Evolutionary conservation across 2,888 invertebrate species (phyloP), one percentile per base, ranked within the genome.

Genomic region (Drosophila limbata): DNA sequence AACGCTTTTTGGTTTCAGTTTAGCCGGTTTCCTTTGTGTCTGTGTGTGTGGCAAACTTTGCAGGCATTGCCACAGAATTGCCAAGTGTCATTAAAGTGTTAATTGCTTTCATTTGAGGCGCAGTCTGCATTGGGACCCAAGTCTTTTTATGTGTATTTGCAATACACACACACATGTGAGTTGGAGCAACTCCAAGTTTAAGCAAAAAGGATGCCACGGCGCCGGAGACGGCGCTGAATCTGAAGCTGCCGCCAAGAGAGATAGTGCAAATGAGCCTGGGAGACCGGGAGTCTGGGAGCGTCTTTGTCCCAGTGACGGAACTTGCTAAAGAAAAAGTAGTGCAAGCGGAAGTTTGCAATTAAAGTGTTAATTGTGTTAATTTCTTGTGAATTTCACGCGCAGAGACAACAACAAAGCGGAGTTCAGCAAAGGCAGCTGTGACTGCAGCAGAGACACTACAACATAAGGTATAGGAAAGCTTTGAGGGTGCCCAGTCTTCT

Each of bases 331-430:
- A 77, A 77, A 78, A 80, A 65, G 82, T 82, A 66, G 82, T 53
- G 78, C 81, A 81, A 81, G 69, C 88, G 85, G 85, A 88, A 86
- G 88, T 85, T 83, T 47, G 85, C 84, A 86, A 86, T 86, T 86
- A 86, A 88, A 85, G 83, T 88, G 88, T 85, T 85, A 85, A 87
- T 87, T 86, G 85, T 87, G 88, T 85, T 81, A 88, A 86, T 88
- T 85, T 87, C 79, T 73, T 85, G 77, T 57, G 83, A 85, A 75
- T 86, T 84, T 81, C 73, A 75, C 63, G 70, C 70, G 62, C 65
- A 48, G 17, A 50, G 48, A 56, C 69, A 73, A 67, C 71, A 57
- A 55, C 52, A 31, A 48, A 47, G 50, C 45, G 9, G 33, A 33
- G 48, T 35, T 44, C 10, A 42, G 64, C 28, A 19, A 33, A 13